These are phyloP conservation scores for Cyaniris semiargus DNA, from an alignment of 2,888 invertebrate species.

Conservation along the genomic window DNA sequence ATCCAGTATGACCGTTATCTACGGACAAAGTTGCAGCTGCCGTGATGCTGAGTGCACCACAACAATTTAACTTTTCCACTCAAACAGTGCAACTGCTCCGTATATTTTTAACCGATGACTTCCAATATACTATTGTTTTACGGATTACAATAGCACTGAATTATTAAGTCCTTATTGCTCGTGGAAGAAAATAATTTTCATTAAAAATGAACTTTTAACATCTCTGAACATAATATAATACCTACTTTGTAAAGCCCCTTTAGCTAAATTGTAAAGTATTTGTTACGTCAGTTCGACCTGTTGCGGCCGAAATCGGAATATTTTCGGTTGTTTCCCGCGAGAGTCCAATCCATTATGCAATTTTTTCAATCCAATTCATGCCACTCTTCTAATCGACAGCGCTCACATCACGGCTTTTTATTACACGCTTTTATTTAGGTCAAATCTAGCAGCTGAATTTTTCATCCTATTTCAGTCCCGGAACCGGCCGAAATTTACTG, in stretches of 20 bases:
- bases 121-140: background rate
- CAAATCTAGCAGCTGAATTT: conserved; percentile 19
- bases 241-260: background rate
- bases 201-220: too few species aligned
- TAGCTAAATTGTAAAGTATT: background rate
- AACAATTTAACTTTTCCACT: conserved; percentile 34
- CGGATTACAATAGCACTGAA: background rate
- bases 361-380: conserved; percentile 22
- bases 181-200: background rate
- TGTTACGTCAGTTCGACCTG: background rate
- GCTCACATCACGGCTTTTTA: conserved; percentile 22
- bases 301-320: background rate
- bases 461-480: background rate
- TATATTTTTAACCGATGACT: conserved; percentile 26
- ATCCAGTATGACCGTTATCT: background rate
- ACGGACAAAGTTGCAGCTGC: background rate
- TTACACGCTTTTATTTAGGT: conserved; percentile 19
- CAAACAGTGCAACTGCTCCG: conserved; percentile 23
- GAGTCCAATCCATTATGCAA: conserved; percentile 17
- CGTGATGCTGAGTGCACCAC: conserved; percentile 17
- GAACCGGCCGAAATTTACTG: background rate
- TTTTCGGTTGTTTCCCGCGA: background rate
- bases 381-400: conserved; percentile 18
- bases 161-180: background rate
- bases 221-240: too few species aligned